phyloP scores from a whole-genome alignment of 2,113 vertebrate species.

The Lophura nycthemera region DNA sequence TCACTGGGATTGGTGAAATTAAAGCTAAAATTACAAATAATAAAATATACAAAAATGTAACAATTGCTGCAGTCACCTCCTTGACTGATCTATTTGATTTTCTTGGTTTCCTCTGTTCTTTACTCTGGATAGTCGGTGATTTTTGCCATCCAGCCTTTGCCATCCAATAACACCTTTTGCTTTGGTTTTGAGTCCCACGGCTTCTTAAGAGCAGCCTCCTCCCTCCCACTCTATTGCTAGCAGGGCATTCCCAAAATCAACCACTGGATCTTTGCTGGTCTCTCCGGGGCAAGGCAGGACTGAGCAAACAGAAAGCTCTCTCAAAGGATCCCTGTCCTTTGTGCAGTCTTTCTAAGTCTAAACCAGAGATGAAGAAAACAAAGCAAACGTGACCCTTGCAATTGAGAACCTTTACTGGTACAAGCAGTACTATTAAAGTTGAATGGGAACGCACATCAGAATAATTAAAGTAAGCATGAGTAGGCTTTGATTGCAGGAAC shows the following conservation, averaged over 20 bases:
- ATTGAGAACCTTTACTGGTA: neutral
- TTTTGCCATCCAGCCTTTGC: neutral
- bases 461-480: constrained; percentile 55
- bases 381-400: constrained; percentile 42
- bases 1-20: neutral
- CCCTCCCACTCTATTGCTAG: neutral
- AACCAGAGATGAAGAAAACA: neutral
- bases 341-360: neutral
- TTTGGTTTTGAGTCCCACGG: neutral
- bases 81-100: neutral
- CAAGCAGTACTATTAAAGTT: constrained; percentile 35
- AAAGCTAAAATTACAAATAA: neutral
- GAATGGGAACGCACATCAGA: constrained; percentile 20
- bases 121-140: fast-evolving
- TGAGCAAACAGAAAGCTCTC: neutral
- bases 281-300: neutral
- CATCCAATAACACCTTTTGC: neutral
- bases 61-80: neutral
- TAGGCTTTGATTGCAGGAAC: constrained; percentile 49
- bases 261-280: neutral
- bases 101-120: neutral
- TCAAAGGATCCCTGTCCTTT: constrained; percentile 35
- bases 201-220: neutral
- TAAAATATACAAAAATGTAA: neutral
- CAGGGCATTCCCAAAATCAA: neutral